Percentiles rank a stretch among this genome's conserved stretches.
Conservation (phyloP, 2,113 vertebrate species). For the Plectropomus leopardus region DNA sequence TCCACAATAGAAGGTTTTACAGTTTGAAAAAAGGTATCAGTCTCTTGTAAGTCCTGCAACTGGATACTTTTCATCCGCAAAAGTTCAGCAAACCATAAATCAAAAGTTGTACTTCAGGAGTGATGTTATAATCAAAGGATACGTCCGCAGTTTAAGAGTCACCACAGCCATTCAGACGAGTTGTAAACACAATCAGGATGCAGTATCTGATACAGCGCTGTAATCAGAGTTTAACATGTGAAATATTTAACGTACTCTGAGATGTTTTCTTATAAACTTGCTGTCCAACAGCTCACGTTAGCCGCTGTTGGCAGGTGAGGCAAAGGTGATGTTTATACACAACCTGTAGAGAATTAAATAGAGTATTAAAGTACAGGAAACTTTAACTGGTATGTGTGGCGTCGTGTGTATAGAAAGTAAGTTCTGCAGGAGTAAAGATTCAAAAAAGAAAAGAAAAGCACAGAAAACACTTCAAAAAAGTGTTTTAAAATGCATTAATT, state of each 20-base stretch:
- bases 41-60: conserved; percentile 49
- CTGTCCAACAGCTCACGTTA: neutral
- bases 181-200: conserved; percentile 27
- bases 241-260: conserved; percentile 8
- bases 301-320: neutral
- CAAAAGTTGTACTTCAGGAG: conserved; percentile 23
- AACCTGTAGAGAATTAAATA: too few relatives aligned
- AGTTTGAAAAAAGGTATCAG: conserved; percentile 60
- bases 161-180: conserved; percentile 3
- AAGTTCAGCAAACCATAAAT: conserved; percentile 48
- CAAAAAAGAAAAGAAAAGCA: too few relatives aligned
- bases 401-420: too few relatives aligned
- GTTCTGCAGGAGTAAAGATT: too few relatives aligned
- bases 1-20: conserved; percentile 58
- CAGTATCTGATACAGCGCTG: neutral
- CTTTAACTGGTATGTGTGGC: too few relatives aligned
- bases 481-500: too few relatives aligned
- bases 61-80: conserved; percentile 54
- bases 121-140: conserved; percentile 25
- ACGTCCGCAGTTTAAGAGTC: neutral
- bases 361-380: too few relatives aligned
- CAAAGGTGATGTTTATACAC: too few relatives aligned
- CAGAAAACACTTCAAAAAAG: too few relatives aligned
- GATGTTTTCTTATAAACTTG: conserved; percentile 17
- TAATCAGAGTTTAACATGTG: neutral